Conservation (phyloP, 2,888 invertebrate genomes). For the Chrysolina oricalcia region DNA sequence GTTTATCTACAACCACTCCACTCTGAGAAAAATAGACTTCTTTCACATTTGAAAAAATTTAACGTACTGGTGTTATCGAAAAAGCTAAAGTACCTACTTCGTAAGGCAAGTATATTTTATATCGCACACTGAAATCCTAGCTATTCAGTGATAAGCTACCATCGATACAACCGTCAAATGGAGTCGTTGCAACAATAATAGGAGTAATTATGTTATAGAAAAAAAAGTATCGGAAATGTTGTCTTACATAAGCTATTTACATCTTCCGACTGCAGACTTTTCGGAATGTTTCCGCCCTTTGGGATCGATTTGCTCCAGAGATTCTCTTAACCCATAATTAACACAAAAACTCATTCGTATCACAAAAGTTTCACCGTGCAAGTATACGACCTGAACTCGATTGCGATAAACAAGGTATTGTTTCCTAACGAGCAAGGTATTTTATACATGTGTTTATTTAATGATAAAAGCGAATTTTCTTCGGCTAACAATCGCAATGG, state of each 20-base stretch:
- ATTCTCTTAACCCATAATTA: conserved; percentile 39
- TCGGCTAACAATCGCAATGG: conserved; percentile 6
- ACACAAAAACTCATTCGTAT: conserved; percentile 2
- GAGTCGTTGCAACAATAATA: not conserved
- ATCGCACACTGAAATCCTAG: not conserved
- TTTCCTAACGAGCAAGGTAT: conserved; percentile 35
- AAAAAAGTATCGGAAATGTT: not conserved
- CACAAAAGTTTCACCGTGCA: not conserved
- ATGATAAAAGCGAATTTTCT: conserved; percentile 31
- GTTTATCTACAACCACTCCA: no score
- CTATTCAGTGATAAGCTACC: not conserved
- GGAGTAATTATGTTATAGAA: not conserved
- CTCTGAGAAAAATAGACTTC: no score
- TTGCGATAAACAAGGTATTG: conserved; percentile 36
- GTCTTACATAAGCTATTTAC: conserved; percentile 19
- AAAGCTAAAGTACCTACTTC: no score
- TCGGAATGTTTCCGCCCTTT: not conserved
- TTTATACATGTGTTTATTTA: conserved; percentile 38
- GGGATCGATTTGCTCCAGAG: not conserved
- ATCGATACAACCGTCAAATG: not conserved
- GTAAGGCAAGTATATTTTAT: no score
- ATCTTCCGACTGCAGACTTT: conserved; percentile 1
- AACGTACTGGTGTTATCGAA: no score
- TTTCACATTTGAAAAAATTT: no score
- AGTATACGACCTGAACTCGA: conserved; percentile 28